These are phyloP conservation scores for Fragum sueziense DNA, from an alignment of 2,888 invertebrate species.

Conservation along the genomic window DNA sequence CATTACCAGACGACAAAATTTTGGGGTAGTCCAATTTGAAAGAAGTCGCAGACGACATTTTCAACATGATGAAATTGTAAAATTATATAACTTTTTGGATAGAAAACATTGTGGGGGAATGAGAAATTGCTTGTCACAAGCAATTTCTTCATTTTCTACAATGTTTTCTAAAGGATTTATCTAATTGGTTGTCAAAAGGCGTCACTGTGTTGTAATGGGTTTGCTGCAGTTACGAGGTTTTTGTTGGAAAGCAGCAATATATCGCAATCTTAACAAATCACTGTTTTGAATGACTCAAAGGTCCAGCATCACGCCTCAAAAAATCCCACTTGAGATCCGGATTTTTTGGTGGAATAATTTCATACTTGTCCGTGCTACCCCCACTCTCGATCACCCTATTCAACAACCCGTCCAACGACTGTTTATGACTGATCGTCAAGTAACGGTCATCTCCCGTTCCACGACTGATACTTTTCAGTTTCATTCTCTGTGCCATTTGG, in stretches of 20 bases:
- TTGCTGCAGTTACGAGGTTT: no score
- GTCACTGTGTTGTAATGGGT: neutral
- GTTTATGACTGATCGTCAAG: constrained; percentile 84
- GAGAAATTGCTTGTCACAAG: constrained; percentile 2
- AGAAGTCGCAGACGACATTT: no score
- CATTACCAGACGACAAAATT: no score
- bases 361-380: constrained; percentile 84
- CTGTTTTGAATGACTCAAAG: constrained; percentile 50
- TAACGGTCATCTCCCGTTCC: constrained; percentile 83
- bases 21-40: no score
- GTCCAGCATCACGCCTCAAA: constrained; percentile 27
- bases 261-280: constrained; percentile 11
- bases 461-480: constrained; percentile 84
- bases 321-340: constrained; percentile 17
- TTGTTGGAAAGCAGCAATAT: neutral
- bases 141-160: neutral
- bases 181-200: no score
- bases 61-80: neutral
- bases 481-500: constrained; percentile 79
- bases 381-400: constrained; percentile 83
- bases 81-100: no score
- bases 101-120: neutral
- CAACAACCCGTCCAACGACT: constrained; percentile 83
- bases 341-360: constrained; percentile 79
- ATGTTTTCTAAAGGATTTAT: constrained; percentile 4